A percentile compares a stretch with the other conserved stretches of the same genome.
Conservation (phyloP, 1,140 invertebrate species). For the Platorchestia sp. region DNA sequence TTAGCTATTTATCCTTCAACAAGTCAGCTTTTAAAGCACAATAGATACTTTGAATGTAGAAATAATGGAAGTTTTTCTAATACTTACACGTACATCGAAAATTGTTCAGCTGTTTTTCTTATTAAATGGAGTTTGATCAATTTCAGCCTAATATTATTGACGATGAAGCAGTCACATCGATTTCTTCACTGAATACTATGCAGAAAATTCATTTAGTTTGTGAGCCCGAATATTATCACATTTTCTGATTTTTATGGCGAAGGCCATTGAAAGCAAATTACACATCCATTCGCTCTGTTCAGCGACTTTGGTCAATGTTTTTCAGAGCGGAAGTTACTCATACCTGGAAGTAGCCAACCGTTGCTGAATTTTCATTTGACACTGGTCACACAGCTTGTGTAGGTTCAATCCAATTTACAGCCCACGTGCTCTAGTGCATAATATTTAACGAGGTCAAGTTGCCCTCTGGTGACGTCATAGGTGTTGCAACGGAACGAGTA, state of each 20-base stretch:
- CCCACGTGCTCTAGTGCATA: not conserved
- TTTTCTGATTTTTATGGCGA: not conserved
- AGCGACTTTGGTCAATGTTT: not conserved
- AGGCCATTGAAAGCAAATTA: not conserved
- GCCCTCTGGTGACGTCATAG: not conserved
- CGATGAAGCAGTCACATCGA: not conserved
- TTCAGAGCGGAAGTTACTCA: not conserved
- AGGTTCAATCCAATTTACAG: not conserved
- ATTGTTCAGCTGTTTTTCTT: not conserved
- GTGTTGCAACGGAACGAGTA: constrained; percentile 6
- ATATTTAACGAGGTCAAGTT: not conserved
- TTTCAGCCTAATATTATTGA: not conserved
- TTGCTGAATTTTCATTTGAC: not conserved
- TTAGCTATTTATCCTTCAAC: too few relatives aligned
- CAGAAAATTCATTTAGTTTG: not conserved
- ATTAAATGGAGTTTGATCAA: not conserved
- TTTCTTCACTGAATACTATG: not conserved
- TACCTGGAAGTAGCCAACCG: too few relatives aligned
- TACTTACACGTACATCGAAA: too few relatives aligned
- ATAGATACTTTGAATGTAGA: too few relatives aligned
- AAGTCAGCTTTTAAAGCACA: too few relatives aligned
- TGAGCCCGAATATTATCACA: not conserved
- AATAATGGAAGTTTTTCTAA: too few relatives aligned
- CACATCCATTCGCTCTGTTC: not conserved
- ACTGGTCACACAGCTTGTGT: not conserved